These are phyloP conservation scores for Moxostoma hubbsi DNA, from an alignment of 2,797 vertebrate genomes.

Conservation along the genomic window DNA sequence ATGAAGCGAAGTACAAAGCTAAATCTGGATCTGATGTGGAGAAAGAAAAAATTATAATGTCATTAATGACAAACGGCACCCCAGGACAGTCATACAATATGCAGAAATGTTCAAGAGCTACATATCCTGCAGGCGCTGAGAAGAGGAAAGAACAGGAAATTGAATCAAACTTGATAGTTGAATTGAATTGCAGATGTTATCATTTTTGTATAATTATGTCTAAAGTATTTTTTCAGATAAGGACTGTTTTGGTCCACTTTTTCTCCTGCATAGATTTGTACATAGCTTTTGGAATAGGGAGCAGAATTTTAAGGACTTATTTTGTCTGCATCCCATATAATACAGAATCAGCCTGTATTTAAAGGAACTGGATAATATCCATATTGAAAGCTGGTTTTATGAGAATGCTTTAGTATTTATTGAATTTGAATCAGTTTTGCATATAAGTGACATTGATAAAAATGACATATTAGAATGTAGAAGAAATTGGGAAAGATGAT, in stretches of 20 bases:
- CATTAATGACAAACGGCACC: conserved; percentile 43
- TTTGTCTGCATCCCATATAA: too few species aligned
- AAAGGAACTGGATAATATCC: too few species aligned
- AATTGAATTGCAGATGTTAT: conserved; percentile 18
- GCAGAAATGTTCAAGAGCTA: conserved; percentile 11
- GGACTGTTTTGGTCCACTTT: conserved; percentile 33
- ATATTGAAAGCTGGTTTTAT: too few species aligned
- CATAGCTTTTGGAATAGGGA: neutral
- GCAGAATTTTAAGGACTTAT: neutral
- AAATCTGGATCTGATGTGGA: conserved; percentile 24
- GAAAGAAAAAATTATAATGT: conserved; percentile 5
- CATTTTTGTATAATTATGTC: conserved; percentile 39
- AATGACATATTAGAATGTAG: too few species aligned
- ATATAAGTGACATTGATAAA: too few species aligned
- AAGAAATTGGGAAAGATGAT: too few species aligned
- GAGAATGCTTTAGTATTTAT: too few species aligned
- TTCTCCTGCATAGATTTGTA: neutral
- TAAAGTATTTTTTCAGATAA: neutral
- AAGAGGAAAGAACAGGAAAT: conserved; percentile 45
- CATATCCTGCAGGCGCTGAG: conserved; percentile 7
- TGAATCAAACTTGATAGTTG: conserved; percentile 34
- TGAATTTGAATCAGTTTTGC: too few species aligned
- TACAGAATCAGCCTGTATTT: too few species aligned
- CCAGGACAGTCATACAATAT: conserved; percentile 37
- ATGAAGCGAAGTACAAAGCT: neutral